A percentile compares a stretch with the other conserved stretches of the same genome.
Evolutionary conservation across 2,888 invertebrate species (phyloP).

Genomic region (Synanthedon myopaeformis): DNA sequence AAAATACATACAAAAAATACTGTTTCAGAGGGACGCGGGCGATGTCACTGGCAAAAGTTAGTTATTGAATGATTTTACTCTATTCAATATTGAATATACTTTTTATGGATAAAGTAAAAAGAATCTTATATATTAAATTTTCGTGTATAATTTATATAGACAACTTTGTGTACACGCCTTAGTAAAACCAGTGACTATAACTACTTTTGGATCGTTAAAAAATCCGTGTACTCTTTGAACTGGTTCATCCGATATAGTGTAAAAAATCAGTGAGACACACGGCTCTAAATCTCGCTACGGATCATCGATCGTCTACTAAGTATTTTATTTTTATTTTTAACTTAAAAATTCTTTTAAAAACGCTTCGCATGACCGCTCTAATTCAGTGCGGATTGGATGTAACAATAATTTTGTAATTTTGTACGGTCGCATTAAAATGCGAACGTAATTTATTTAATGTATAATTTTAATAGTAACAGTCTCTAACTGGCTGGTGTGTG

Average conservation of each 20-base stretch:
- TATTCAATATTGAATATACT: too few species aligned
- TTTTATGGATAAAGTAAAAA: too few species aligned
- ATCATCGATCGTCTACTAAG: conserved; percentile 30
- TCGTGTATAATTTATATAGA: too few species aligned
- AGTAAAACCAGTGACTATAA: conserved; percentile 3
- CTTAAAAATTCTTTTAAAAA: conserved; percentile 9
- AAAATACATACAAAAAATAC: too few species aligned
- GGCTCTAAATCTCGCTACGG: conserved; percentile 35
- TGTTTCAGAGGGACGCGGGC: too few species aligned
- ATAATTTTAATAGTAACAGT: not conserved
- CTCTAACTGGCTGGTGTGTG: conserved; percentile 6
- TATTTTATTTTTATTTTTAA: conserved; percentile 37
- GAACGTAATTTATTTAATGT: not conserved
- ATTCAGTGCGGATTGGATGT: not conserved
- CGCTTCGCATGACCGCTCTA: not conserved
- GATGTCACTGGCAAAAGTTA: too few species aligned
- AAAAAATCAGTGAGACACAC: conserved; percentile 41
- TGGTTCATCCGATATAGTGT: conserved; percentile 46
- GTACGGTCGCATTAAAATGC: not conserved
- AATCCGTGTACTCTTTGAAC: conserved; percentile 61
- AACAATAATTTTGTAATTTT: not conserved
- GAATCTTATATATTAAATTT: too few species aligned
- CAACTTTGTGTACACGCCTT: too few species aligned
- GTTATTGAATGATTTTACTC: too few species aligned
- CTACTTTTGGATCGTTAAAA: conserved; percentile 23